These are phyloP conservation scores for Ormyrus thymus DNA, from an alignment of 2,888 invertebrate species.

Conservation along the genomic window DNA sequence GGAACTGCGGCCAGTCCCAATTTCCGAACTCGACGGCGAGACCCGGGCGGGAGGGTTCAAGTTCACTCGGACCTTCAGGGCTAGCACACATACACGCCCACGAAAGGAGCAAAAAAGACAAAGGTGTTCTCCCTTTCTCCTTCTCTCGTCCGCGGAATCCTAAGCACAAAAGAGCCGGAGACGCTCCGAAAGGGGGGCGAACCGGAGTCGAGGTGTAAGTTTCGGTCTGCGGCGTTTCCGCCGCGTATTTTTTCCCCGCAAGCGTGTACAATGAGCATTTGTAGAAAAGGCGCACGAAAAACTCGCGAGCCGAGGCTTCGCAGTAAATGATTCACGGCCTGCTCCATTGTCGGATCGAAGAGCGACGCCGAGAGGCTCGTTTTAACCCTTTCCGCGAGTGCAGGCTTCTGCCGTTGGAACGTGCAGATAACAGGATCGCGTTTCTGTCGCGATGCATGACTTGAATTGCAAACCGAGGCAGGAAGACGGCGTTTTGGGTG, in stretches of 20 bases:
- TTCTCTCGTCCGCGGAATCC: conserved; percentile 6
- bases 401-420: background rate
- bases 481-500: too few species aligned
- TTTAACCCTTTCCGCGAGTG: background rate
- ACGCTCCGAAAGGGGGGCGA: background rate
- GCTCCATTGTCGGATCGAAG: too few species aligned
- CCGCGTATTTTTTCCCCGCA: conserved; percentile 21
- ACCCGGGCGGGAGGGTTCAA: conserved; percentile 6
- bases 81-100: background rate
- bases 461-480: too few species aligned
- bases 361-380: too few species aligned
- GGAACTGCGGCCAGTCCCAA: too few species aligned
- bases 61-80: conserved; percentile 17
- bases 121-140: background rate
- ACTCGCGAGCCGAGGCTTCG: background rate
- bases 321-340: too few species aligned
- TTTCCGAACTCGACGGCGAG: background rate
- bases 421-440: too few species aligned
- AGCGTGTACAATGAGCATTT: background rate
- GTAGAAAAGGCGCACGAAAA: conserved; percentile 30
- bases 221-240: conserved; percentile 50
- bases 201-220: conserved; percentile 46
- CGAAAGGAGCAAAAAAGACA: conserved; percentile 25
- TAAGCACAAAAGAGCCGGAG: conserved; percentile 28
- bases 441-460: too few species aligned